Conservation (phyloP, 2,797 vertebrate species). For the Halcyon badia region DNA sequence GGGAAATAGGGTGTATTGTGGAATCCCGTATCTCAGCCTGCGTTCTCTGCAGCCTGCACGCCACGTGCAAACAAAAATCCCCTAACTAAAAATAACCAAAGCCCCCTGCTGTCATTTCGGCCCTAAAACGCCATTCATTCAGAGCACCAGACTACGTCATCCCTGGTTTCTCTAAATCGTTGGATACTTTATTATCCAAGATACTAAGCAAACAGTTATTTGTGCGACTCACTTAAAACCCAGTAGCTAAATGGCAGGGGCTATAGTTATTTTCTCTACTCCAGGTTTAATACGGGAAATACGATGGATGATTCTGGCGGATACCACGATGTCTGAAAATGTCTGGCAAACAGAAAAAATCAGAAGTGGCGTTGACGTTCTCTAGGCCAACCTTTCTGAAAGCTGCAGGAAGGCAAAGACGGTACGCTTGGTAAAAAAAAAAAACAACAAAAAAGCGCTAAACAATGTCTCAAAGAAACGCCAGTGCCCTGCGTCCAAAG, state of each 20-base stretch:
- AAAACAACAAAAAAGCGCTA: no score
- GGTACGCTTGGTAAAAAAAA: no score
- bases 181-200: neutral
- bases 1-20: neutral
- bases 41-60: neutral
- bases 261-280: no score
- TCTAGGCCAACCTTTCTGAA: neutral
- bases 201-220: neutral
- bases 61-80: neutral
- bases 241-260: neutral
- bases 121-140: neutral
- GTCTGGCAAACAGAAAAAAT: neutral
- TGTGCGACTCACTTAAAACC: neutral
- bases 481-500: neutral
- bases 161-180: neutral
- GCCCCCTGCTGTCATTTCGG: neutral
- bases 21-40: neutral
- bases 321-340: neutral
- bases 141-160: neutral
- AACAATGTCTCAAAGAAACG: no score
- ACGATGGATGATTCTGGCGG: neutral
- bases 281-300: neutral
- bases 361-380: neutral
- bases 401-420: neutral
- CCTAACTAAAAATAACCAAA: no score